Evolutionary conservation across 2,113 vertebrate genomes (phyloP), one percentile per base, ranked within the genome.

Genomic region (Nestor notabilis): DNA sequence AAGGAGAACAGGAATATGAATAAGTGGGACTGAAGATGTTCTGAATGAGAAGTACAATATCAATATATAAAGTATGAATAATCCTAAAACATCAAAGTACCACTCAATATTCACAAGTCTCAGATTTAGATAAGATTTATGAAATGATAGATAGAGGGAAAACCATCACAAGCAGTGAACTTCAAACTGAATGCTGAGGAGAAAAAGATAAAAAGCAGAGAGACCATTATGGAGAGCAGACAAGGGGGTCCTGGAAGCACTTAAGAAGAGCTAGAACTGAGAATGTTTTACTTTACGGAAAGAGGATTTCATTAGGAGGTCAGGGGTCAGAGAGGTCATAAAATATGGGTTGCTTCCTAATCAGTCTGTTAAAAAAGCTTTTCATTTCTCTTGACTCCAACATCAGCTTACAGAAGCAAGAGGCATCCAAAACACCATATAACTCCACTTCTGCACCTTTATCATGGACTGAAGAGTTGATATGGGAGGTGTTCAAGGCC

Each of bases 1-100:
- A 95, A 97, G 71, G 27, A 69, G 61, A 89, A 77, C 11, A 83
- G 58, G n/a, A 86, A 53, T 55, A 53, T 1, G 19, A 70, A 71
- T 56, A 70, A 15, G 17, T 74, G 43, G 47, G 47, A 47, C 0
- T 77, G 76, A 64, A 84, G 68, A 41, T 89, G 80, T 21, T 89
- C 80, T 75, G 80, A 96, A 92, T 92, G 72, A 83, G 31, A 93
- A 91, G 58, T 65, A 92, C 33, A 92, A 33, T 93, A 76, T 92
- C 92, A 83, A 83, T 89, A 71, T 46, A 81, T 58, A 55, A 91
- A 90, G 46, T 39, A 60, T 24, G 60, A 83, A 92, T 90, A 96
- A 84, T 16, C 68, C 55, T 66, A 83, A 81, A 87, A 81, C 81
- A 94, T 93, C 84, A 95, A 95, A 94, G 90, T 12, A 46, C 43